Conservation (phyloP, 2,113 vertebrate species). For the Melanotaenia duboulayi region DNA sequence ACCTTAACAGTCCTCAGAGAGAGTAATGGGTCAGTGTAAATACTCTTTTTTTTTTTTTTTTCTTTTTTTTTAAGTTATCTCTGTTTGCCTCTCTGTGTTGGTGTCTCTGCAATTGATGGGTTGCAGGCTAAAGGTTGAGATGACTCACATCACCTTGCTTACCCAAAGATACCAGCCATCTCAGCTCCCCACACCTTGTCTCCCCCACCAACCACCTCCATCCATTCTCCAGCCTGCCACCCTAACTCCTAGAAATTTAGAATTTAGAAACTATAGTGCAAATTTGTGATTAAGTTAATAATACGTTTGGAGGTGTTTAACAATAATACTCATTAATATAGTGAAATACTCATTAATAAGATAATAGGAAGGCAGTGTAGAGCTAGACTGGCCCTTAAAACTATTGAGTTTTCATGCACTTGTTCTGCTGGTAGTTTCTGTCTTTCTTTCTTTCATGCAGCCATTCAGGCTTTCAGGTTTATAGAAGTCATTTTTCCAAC, state of each 20-base stretch:
- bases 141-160: slow-evolving; percentile 32
- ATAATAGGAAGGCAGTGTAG: not conserved
- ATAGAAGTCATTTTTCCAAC: not conserved
- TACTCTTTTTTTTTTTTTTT: slow-evolving; percentile 24
- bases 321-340: not conserved
- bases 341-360: not conserved
- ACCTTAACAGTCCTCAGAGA: not conserved
- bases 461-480: no score
- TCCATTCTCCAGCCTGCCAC: slow-evolving; percentile 34
- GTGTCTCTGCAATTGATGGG: slow-evolving; percentile 39
- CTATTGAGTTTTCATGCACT: not conserved
- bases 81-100: slow-evolving; percentile 29
- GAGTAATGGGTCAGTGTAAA: slow-evolving; percentile 10
- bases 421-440: not conserved
- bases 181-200: slow-evolving; percentile 12
- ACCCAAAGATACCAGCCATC: slow-evolving; percentile 31
- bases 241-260: slow-evolving; percentile 26
- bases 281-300: no score
- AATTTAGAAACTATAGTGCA: no score
- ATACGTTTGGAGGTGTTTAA: no score
- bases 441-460: not conserved
- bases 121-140: slow-evolving; percentile 44
- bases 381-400: not conserved
- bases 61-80: slow-evolving; percentile 11
- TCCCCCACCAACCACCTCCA: slow-evolving; percentile 11